Percentiles rank a stretch among this genome's conserved stretches.
Conservation (phyloP, 2,113 vertebrate genomes). For the Neodontobutis hainanensis region DNA sequence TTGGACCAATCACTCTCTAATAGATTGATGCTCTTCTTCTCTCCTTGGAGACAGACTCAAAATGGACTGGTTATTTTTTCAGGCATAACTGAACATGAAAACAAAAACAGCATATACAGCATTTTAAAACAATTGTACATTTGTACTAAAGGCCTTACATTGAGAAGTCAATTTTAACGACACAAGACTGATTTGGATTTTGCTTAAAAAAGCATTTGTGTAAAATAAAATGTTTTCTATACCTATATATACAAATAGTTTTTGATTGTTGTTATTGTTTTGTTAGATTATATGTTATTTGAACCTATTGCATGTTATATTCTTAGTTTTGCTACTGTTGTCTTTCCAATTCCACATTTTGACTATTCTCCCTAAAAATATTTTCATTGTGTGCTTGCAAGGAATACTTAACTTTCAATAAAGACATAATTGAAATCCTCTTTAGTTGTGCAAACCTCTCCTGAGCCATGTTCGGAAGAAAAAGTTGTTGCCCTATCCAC, state of each 20-base stretch:
- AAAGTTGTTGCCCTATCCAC: background rate
- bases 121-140: slow-evolving; percentile 6
- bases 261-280: too few species aligned
- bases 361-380: fast-evolving
- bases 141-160: background rate
- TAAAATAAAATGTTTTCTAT: too few species aligned
- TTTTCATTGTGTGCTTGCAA: background rate
- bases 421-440: background rate
- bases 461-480: background rate
- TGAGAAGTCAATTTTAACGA: too few species aligned
- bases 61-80: slow-evolving; percentile 42
- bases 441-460: fast-evolving
- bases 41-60: slow-evolving; percentile 40
- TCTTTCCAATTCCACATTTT: too few species aligned
- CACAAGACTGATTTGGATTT: background rate
- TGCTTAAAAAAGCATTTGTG: too few species aligned
- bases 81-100: slow-evolving; percentile 10
- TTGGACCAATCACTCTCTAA: slow-evolving; percentile 46
- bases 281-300: too few species aligned
- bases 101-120: slow-evolving; percentile 10
- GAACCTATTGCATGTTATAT: too few species aligned
- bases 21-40: slow-evolving; percentile 20
- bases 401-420: background rate
- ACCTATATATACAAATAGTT: too few species aligned
- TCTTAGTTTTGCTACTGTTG: too few species aligned